phyloP scores from a whole-genome alignment of 2,113 vertebrate species.

The Gyps fulvus region DNA sequence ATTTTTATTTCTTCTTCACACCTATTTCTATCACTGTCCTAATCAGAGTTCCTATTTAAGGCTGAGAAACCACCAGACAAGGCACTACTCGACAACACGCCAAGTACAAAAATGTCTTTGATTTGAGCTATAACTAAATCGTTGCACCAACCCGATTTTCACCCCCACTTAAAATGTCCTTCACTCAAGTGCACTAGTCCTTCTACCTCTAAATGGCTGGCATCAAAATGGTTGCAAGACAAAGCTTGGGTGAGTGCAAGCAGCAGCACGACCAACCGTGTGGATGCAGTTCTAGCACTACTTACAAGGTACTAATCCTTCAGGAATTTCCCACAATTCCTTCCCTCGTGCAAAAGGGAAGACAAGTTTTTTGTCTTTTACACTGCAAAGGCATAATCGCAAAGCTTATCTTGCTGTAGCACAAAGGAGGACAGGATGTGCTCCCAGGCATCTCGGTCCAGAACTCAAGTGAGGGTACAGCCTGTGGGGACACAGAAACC shows the following conservation, averaged over 20 bases:
- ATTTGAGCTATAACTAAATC: not conserved
- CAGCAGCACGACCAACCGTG: not conserved
- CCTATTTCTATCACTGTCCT: fast-evolving
- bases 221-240: not conserved
- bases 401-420: not conserved
- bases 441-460: not conserved
- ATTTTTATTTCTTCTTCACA: not conserved
- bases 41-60: not conserved
- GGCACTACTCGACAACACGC: not conserved
- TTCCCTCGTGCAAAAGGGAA: not conserved
- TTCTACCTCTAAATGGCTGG: not conserved
- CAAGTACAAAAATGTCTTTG: not conserved
- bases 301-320: not conserved
- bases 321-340: constrained; percentile 4
- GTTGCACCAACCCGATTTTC: not conserved
- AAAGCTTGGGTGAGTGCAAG: not conserved
- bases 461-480: not conserved
- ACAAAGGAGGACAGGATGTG: not conserved
- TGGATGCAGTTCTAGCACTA: not conserved
- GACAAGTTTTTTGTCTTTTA: not conserved
- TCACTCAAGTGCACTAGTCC: not conserved
- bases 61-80: not conserved
- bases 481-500: fast-evolving
- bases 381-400: not conserved
- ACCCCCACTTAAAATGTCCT: not conserved